Conservation (phyloP, 2,113 vertebrate species). For the Phaethon lepturus region DNA sequence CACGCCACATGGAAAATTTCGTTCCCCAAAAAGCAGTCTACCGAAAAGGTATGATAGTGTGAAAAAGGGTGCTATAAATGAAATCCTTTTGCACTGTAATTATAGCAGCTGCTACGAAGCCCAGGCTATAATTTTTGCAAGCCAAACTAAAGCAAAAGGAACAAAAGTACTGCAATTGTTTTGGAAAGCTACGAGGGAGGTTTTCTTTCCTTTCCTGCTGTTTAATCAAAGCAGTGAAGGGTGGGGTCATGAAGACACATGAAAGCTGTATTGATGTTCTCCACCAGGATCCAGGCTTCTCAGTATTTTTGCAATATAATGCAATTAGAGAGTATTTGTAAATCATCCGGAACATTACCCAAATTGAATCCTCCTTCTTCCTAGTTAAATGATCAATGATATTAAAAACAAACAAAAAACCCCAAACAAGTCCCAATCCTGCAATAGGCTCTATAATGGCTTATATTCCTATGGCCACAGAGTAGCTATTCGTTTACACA, state of each 20-base stretch:
- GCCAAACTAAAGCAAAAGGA: conserved; percentile 16
- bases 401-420: background rate
- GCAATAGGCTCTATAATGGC: background rate
- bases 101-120: background rate
- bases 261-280: background rate
- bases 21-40: background rate
- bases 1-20: background rate
- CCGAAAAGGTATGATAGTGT: background rate
- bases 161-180: conserved; percentile 14
- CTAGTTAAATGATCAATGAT: background rate
- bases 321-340: background rate
- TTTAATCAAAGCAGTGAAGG: conserved; percentile 5
- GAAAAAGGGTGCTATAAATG: background rate
- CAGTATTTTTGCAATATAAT: background rate
- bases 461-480: background rate
- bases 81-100: conserved; percentile 12
- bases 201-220: background rate
- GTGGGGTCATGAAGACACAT: background rate
- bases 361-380: background rate
- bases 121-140: conserved; percentile 23
- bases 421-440: background rate
- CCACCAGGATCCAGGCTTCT: background rate
- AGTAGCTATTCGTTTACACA: background rate
- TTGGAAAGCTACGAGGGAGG: background rate
- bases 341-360: background rate